phyloP scores from a whole-genome alignment of 2,888 invertebrate species.

The Nysson spinosus region DNA sequence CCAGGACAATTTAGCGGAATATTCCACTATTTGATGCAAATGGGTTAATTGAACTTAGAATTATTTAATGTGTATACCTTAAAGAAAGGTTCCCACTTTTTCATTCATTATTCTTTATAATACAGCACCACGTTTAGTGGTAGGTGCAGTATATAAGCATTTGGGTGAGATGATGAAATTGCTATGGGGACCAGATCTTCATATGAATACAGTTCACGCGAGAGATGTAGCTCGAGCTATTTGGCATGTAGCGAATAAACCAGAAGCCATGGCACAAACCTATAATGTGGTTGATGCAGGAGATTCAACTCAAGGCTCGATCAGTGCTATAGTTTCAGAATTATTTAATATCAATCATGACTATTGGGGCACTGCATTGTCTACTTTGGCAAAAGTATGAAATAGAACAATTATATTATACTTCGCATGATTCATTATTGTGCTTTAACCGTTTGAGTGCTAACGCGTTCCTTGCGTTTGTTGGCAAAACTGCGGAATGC shows the following conservation, averaged over 20 bases:
- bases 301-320: constrained; percentile 89
- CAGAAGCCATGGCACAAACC: constrained; percentile 81
- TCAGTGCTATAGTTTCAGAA: constrained; percentile 88
- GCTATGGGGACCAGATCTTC: constrained; percentile 90
- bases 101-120: constrained; percentile 40
- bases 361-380: constrained; percentile 90
- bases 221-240: constrained; percentile 89
- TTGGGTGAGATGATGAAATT: constrained; percentile 94
- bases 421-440: no score
- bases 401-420: neutral
- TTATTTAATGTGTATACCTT: no score
- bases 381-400: constrained; percentile 87
- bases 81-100: neutral
- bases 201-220: constrained; percentile 93
- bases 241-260: constrained; percentile 83
- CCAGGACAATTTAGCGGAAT: no score
- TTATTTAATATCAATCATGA: constrained; percentile 92
- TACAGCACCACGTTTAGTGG: constrained; percentile 89
- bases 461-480: no score
- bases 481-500: no score
- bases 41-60: no score
- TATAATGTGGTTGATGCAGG: constrained; percentile 92
- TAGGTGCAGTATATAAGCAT: constrained; percentile 93
- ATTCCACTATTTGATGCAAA: no score
- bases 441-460: no score